Base-by-base conservation (phyloP, 2,888 invertebrate genomes). In the Lycaena phlaeas region DNA sequence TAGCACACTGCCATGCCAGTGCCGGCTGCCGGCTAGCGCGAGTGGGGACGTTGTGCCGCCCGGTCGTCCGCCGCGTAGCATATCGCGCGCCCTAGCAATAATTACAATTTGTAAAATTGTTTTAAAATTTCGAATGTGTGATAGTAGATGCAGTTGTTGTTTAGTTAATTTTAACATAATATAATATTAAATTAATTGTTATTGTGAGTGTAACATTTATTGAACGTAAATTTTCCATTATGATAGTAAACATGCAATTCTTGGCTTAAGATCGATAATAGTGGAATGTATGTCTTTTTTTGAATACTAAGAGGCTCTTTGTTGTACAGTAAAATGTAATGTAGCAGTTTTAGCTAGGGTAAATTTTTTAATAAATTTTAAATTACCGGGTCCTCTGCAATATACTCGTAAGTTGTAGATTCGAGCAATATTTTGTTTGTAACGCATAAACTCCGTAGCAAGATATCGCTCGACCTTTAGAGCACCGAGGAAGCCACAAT, bases 101-200 rank as follows among this genome's bases (percentile, higher is more conserved):
- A 85, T 76, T 53, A 73, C 68, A 68, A 66, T 82, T 76, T 79
- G 71, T 78, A 78, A 79, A 79, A 82, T 82, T 81, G 84, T 84
- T 81, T 82, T 78, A 75, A 81, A 82, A 74, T 79, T 85, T 85
- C 81, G 78, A 85, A 85, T 82, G 85, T 85, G 85, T 85, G 85
- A 85, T 85, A 84, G 84, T 85, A 85, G 85, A 75, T 76, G 84
- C 82, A 81, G 84, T 85, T 84, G 85, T 85, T 85, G 84, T 85
- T 85, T 85, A 84, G 79, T 84, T 82, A 82, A 78, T 69, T 77
- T 78, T 76, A 64, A 64, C 55, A 61, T 61, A 51, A 69, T 42
- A 71, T 74, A 66, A 67, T 71, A 70, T 57, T 59, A 57, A 65
- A 77, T 78, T 64, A 79, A 81, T 78, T 77, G 82, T 84, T 85